Conservation (phyloP, 2,797 vertebrate species). For the Coendou prehensilis region DNA sequence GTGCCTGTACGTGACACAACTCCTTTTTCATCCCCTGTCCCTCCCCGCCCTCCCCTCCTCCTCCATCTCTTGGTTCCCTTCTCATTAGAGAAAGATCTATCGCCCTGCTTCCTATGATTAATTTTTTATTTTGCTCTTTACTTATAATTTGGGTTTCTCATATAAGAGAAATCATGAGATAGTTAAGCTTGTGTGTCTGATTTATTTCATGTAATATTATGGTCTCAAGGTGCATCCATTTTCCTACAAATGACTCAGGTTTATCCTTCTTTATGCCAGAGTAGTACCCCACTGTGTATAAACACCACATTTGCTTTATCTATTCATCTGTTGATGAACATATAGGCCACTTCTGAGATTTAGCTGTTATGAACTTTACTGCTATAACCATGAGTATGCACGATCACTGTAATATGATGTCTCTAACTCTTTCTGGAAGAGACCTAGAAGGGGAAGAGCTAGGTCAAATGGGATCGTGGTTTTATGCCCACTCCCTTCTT, state of each 20-base stretch:
- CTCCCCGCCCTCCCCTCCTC: too few species aligned
- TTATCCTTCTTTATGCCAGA: not conserved
- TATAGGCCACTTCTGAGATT: not conserved
- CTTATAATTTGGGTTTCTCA: not conserved
- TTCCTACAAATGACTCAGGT: not conserved
- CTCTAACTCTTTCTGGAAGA: not conserved
- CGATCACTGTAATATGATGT: not conserved
- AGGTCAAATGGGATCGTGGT: not conserved
- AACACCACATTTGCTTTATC: not conserved
- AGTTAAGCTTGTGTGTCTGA: not conserved
- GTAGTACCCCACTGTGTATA: accelerated
- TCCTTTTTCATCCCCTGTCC: not conserved
- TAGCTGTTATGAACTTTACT: not conserved
- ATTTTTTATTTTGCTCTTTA: not conserved
- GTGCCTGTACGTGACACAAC: accelerated
- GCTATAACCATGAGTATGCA: not conserved
- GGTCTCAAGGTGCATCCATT: not conserved
- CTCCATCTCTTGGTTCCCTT: not conserved
- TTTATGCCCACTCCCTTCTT: not conserved
- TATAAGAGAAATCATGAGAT: not conserved
- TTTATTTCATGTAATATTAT: not conserved
- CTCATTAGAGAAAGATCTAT: not conserved
- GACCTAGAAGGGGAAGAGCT: not conserved
- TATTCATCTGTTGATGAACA: not conserved
- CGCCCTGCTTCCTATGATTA: not conserved